Conservation (phyloP, 2,888 invertebrate species). For the Trichacis sp. region DNA sequence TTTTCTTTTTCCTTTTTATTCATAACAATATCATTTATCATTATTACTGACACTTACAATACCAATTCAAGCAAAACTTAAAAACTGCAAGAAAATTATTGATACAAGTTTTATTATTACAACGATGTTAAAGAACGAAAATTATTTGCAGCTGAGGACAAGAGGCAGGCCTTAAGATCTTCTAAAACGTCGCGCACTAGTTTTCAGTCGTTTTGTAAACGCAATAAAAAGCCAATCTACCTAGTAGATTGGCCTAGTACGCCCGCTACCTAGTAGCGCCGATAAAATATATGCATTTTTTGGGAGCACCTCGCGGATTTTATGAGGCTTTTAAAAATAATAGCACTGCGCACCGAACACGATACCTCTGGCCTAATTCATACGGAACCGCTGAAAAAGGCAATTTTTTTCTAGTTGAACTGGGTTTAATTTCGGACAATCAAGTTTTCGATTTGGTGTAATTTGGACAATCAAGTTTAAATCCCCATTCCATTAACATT, state of each 20-base stretch:
- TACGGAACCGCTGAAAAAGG: conserved; percentile 30
- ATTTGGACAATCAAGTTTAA: too few relatives aligned
- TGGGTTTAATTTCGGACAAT: too few relatives aligned
- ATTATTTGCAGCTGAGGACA: conserved; percentile 18
- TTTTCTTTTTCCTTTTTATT: too few relatives aligned
- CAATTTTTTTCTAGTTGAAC: conserved; percentile 36
- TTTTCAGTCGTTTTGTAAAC: conserved; percentile 53
- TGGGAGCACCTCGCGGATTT: conserved; percentile 51
- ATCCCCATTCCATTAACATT: too few relatives aligned
- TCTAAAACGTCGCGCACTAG: conserved; percentile 55
- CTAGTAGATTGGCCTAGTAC: too few relatives aligned
- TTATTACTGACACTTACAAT: neutral
- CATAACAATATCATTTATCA: too few relatives aligned
- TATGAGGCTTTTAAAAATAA: conserved; percentile 65
- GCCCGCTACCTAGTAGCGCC: conserved; percentile 12
- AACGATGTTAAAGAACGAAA: neutral
- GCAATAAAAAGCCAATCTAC: conserved; percentile 59
- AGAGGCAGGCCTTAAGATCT: conserved; percentile 42
- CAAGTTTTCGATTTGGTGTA: too few relatives aligned
- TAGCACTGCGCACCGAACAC: conserved; percentile 46
- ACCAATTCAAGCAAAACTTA: neutral
- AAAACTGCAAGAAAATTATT: neutral
- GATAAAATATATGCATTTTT: conserved; percentile 40
- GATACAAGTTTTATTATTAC: neutral
- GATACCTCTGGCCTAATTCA: conserved; percentile 26